Evolutionary conservation across 1,140 invertebrate genomes (phyloP).

Genomic region (Palaemon carinicauda): DNA sequence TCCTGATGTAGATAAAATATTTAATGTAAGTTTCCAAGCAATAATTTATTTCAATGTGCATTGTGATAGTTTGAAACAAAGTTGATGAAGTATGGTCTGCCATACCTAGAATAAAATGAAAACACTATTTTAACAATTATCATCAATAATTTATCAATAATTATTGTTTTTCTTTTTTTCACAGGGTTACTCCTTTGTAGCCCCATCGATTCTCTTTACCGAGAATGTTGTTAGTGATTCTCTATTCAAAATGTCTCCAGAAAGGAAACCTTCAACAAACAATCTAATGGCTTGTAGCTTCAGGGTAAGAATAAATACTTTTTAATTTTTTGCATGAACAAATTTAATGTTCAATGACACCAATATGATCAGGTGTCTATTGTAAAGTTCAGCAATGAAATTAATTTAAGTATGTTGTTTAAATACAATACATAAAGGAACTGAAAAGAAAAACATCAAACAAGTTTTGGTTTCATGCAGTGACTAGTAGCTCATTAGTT

Average conservation of each 20-base stretch:
- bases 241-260: slow-evolving; percentile 68
- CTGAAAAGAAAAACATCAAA: too few species aligned
- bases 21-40: slow-evolving; percentile 70
- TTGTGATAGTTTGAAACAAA: too few species aligned
- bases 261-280: slow-evolving; percentile 67
- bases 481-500: too few species aligned
- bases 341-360: not conserved
- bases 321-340: too few species aligned
- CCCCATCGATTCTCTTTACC: slow-evolving; percentile 88
- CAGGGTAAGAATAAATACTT: slow-evolving; percentile 66
- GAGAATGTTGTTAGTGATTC: slow-evolving; percentile 84
- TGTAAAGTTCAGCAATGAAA: too few species aligned
- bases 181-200: slow-evolving; percentile 91
- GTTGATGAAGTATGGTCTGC: not conserved
- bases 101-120: too few species aligned
- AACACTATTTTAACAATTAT: too few species aligned
- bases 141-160: slow-evolving; percentile 60
- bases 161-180: not conserved
- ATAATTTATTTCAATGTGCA: not conserved
- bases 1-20: slow-evolving; percentile 83
- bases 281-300: slow-evolving; percentile 67
- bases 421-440: too few species aligned
- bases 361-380: too few species aligned
- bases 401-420: too few species aligned
- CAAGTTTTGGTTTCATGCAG: too few species aligned